Conservation (phyloP, 2,797 vertebrate species). For the Chelonia mydas region DNA sequence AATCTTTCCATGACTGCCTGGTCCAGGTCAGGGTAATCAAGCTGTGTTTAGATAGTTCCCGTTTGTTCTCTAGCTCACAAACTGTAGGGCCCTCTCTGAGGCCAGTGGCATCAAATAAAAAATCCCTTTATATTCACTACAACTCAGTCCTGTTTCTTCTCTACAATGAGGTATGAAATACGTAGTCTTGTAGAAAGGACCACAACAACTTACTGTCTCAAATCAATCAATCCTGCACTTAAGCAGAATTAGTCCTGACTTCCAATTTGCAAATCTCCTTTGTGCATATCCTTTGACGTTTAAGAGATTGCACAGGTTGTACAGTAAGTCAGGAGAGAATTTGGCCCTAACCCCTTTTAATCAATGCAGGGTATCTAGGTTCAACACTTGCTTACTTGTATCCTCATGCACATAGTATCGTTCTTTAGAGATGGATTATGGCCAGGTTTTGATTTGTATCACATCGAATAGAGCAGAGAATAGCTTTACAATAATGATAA, state of each 20-base stretch:
- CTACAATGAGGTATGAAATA: neutral
- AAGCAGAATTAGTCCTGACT: neutral
- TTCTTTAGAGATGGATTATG: neutral
- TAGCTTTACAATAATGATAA: neutral
- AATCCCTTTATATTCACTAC: neutral
- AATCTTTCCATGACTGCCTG: neutral
- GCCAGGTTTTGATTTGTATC: neutral
- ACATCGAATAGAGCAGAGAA: neutral
- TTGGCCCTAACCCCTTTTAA: neutral
- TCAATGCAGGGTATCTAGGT: neutral
- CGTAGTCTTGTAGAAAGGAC: neutral
- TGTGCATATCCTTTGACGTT: neutral
- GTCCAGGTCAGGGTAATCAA: neutral
- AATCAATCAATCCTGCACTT: neutral
- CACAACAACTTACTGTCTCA: neutral
- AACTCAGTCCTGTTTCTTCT: neutral
- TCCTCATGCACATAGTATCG: neutral
- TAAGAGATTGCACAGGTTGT: neutral
- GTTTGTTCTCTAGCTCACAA: neutral
- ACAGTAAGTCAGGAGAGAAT: neutral
- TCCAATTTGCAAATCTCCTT: neutral
- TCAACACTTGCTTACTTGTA: neutral
- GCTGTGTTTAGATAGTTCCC: neutral
- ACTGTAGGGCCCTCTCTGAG: neutral
- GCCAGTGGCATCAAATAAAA: neutral